Conservation (phyloP, 2,888 invertebrate genomes). For the Gymnocheta viridis region DNA sequence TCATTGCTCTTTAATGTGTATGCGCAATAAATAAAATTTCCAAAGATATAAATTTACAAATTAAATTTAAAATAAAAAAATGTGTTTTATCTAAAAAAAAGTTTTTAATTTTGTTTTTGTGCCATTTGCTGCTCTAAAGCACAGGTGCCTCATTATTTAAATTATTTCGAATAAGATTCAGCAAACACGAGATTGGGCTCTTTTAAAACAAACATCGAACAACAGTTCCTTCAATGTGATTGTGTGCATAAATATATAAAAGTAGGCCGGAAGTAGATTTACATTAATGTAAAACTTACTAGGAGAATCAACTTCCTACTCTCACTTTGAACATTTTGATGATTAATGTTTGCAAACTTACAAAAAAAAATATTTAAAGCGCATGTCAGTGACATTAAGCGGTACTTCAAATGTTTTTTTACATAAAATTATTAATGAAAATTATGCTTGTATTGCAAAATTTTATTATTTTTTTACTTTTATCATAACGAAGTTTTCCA, state of each 20-base stretch:
- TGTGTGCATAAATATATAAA: not conserved
- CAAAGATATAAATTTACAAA: not conserved
- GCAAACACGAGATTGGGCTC: not conserved
- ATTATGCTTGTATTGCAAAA: no score
- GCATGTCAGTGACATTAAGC: slow-evolving; percentile 32
- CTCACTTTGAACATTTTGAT: no score
- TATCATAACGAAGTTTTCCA: no score
- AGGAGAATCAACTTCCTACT: no score
- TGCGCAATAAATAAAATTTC: not conserved
- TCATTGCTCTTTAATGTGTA: not conserved
- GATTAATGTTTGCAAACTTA: not conserved
- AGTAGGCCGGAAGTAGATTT: not conserved
- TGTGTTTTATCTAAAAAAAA: not conserved
- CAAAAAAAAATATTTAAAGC: slow-evolving; percentile 1
- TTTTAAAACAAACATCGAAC: not conserved
- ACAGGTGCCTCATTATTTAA: not conserved
- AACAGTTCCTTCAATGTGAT: not conserved
- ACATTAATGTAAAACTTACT: not conserved
- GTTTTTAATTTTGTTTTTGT: not conserved
- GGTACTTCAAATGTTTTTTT: not conserved
- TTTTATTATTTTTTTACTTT: no score
- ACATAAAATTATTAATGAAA: no score
- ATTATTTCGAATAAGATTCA: not conserved
- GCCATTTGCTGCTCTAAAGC: not conserved
- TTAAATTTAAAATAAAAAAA: not conserved